These are phyloP conservation scores for Amniataba percoides DNA, from an alignment of 2,797 vertebrate species.

Conservation along the genomic window DNA sequence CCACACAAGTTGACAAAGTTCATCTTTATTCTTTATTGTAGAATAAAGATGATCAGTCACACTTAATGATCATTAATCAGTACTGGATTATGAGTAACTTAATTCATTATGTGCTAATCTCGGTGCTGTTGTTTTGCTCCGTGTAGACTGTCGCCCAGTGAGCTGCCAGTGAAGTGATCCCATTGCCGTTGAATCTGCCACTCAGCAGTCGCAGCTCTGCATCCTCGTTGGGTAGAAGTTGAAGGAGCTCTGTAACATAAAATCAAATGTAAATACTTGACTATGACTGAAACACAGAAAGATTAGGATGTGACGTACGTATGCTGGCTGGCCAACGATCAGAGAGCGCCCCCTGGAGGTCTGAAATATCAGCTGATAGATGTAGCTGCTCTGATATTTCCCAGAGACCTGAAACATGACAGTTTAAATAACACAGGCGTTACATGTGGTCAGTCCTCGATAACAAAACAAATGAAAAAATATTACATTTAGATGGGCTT, in stretches of 20 bases:
- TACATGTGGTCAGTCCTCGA: background rate
- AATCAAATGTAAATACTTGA: background rate
- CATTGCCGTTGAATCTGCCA: background rate
- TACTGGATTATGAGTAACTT: background rate
- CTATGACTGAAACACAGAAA: background rate
- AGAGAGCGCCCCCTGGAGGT: slow-evolving; percentile 59
- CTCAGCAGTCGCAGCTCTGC: slow-evolving; percentile 59
- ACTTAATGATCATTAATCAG: background rate
- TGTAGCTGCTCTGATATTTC: slow-evolving; percentile 46
- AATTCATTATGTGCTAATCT: too few species aligned
- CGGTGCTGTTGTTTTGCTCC: background rate
- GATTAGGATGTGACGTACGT: slow-evolving; percentile 52
- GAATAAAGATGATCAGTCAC: background rate
- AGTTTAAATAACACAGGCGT: background rate
- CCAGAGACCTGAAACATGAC: slow-evolving; percentile 62
- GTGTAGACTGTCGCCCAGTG: slow-evolving; percentile 51
- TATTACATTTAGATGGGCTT: background rate
- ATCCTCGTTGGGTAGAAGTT: slow-evolving; percentile 24
- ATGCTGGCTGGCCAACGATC: background rate
- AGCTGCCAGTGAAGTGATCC: slow-evolving; percentile 52
- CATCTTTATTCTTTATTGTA: background rate
- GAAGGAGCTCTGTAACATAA: slow-evolving; percentile 37
- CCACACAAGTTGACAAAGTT: background rate
- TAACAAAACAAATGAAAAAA: background rate
- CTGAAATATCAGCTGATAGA: slow-evolving; percentile 59